Evolutionary conservation across 2,888 invertebrate genomes (phyloP), one percentile per base, ranked within the genome.

Genomic region (Chydorus sphaericus): DNA sequence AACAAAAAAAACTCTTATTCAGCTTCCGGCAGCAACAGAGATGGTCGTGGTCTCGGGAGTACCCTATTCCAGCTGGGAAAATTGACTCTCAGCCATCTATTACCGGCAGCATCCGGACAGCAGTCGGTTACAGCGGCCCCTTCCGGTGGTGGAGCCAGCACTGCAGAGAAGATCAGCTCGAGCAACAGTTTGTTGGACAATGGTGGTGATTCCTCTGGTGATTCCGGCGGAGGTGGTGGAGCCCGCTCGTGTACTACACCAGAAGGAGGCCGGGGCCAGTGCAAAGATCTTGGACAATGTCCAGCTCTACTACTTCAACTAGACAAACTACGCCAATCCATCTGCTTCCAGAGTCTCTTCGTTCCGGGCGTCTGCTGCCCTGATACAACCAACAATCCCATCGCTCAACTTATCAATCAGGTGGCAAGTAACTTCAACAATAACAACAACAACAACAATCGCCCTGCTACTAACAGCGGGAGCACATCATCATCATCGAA

Each of bases 311-410:
- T 90, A 1, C 70, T 92, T 23, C 86, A 91, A 68, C 73, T 91
- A 53, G 80, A 83, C 14, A 84, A 82, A 66, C 73, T 92, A 18
- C 73, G 91, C 31, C 87, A 89, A 65, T 90, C 90, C 0, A 73
- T 92, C 10, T 92, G 92, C 66, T 92, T 92, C 66, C 90, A 91
- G 71, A 87, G 85, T 60, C 74, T 91, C 2, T 90, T 91, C 65
- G 85, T 88, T 2, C 92, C 92, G 1, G 92, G 92, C 1, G 91
- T 92, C 2, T 92, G 92, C 66, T 92, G 92, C 68, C 91, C 91
- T 6, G 62, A 63, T 14, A 36, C 31, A 8, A 20, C 20, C 53
- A n/a, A 53, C 51, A 31, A 57, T 58, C n/a, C 58, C 61, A 18
- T 57, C 59, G 18, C 50, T 60, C 11, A 56, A 58, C 3, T 54